Percentiles rank a stretch among this genome's conserved stretches.
phyloP scores from a whole-genome alignment of 2,888 invertebrate genomes.

The Spodoptera littoralis region DNA sequence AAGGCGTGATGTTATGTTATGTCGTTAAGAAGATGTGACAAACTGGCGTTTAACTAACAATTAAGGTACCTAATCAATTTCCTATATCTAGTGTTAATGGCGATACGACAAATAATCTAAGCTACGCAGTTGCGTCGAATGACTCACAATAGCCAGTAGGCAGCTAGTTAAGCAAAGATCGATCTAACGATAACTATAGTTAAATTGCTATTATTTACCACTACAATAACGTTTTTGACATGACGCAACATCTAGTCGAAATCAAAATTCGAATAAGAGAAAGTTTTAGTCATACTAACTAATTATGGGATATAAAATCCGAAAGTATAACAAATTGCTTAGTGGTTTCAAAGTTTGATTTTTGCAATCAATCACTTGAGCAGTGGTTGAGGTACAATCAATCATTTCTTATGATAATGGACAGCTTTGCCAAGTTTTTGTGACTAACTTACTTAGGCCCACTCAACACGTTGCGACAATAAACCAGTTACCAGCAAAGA shows the following conservation, averaged over 20 bases:
- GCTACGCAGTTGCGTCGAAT: slow-evolving; percentile 47
- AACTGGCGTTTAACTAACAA: slow-evolving; percentile 22
- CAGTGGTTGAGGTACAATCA: slow-evolving; percentile 26
- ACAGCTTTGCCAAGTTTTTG: slow-evolving; percentile 38
- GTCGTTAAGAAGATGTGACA: slow-evolving; percentile 12
- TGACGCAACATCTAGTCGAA: slow-evolving; percentile 60
- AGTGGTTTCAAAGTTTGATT: slow-evolving; percentile 66
- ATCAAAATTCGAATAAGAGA: slow-evolving; percentile 73
- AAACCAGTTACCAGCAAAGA: slow-evolving; percentile 38
- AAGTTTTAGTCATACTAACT: slow-evolving; percentile 73
- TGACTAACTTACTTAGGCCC: slow-evolving; percentile 31
- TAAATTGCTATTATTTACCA: slow-evolving; percentile 53
- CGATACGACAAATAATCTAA: slow-evolving; percentile 44
- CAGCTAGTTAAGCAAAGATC: slow-evolving; percentile 47
- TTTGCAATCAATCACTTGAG: slow-evolving; percentile 70
- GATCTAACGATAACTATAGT: slow-evolving; percentile 53
- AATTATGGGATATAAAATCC: slow-evolving; percentile 75
- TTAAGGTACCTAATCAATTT: slow-evolving; percentile 31
- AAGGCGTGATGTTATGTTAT: no score
- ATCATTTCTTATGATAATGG: slow-evolving; percentile 40
- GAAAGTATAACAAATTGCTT: slow-evolving; percentile 78
- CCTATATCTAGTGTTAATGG: slow-evolving; percentile 39
- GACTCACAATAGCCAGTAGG: slow-evolving; percentile 49
- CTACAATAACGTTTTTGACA: slow-evolving; percentile 54
- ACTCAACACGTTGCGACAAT: slow-evolving; percentile 45